Evolutionary conservation across 35 echinoderm and acorn worm genomes (phyloP), one percentile per base, ranked within the genome.

Genomic region (Lytechinus pictus): DNA sequence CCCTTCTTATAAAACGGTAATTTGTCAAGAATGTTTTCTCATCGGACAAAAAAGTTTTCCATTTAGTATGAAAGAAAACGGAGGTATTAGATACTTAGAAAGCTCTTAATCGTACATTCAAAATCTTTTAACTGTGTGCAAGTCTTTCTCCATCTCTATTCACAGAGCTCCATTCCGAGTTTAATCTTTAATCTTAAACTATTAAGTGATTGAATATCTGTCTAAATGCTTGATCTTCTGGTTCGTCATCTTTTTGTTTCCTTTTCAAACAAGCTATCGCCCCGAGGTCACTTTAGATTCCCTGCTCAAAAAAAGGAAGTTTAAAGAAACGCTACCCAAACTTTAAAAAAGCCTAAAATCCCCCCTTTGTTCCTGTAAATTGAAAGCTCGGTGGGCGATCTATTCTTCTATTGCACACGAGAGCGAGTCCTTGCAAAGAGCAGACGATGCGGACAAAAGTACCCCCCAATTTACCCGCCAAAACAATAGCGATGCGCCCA

Each of bases 381-480:
- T 90, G 88, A 90, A 90, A 90, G 88, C 88, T 19, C 88, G n/a
- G 88, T 54, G 88, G 88, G 88, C 52, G 88, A 90, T 44, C 88
- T 12, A 52, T 54, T 44, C 88, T 44, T 90, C 52, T 90, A 10
- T 54, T 52, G 52, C 28, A 16, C 88, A 54, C 29, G 28, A 90
- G 16, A 90, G 52, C 88, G 88, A 4, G 9, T 52, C 28, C 28
- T 54, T 90, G 88, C 52, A 52, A 19, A 90, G 88, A 12, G 88
- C 29, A 90, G 88, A 90, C 88, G 88, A 44, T 54, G 52, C 88
- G 10, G 52, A 90, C 88, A 90, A 90, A 52, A 90, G 52, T 13
- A 9, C 88, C 52, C 33, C 88, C 52, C 88, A 90, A 54, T 54
- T 90, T 54, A 90, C 3, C 88, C 88, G 88, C 88, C 88, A 90